Base-by-base conservation (phyloP, 1,140 invertebrate species). In the Drosophila pachea region DNA sequence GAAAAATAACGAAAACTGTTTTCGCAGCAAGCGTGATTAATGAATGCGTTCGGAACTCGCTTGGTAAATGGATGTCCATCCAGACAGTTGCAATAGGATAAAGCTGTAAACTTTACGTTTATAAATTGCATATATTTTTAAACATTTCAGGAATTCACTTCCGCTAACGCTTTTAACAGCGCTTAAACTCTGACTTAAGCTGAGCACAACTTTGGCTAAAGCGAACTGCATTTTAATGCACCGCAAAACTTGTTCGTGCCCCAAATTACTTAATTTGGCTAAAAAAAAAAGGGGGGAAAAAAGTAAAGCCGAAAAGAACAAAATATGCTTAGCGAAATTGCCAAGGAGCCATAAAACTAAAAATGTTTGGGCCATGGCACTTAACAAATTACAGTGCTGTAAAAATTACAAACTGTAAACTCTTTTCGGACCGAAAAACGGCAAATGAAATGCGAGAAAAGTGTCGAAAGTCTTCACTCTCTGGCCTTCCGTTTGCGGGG, bases 371-470 rank as follows among this genome's bases (percentile, higher is more conserved):
- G 16, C 38, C 42, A 47, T 70, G 67, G 76, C 76, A 84, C 76
- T 86, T 84, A 67, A 84, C 79, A 84, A 83, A 83, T 83, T 84
- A 75, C 76, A 84, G 49, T 48, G 60, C 79, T 70, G 79, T 79
- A 79, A 76, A 83, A 83, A 83, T 83, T 86, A 84, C 79, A 79
- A 83, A 74, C 79, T 83, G 81, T 63, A 76, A 76, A 86, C 76
- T 79, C 78, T 59, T 47, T 59, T 45, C 22, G 22, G 42, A 65
- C 59, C 62, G 71, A 66, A 71, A 71, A 50, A 22, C 22, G 22
- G 22, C 58, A 71, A 78, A 70, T 78, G 74, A 64, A 74, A 70
- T 78, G 53, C 75, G 38, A 67, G 49, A 31, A 32, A 50, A 22
- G 7, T 5, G 36, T 22, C 8, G 33, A 53, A 42, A 49, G 50